These are phyloP conservation scores for Bos taurus DNA, from an alignment of 2,113 vertebrate genomes.

Conservation along the genomic window DNA sequence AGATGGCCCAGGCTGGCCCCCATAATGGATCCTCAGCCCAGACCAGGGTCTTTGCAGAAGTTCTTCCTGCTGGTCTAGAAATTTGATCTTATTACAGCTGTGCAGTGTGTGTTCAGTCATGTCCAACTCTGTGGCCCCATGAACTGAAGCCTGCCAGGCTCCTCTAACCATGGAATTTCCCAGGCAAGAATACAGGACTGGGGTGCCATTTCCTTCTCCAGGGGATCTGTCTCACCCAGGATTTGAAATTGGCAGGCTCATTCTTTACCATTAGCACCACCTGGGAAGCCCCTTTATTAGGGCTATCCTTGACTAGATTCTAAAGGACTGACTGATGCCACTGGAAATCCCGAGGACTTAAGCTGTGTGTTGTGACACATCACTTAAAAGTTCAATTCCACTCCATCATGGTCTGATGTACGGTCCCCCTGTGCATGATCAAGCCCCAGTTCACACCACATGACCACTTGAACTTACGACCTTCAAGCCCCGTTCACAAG, in stretches of 20 bases:
- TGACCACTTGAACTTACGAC: background rate
- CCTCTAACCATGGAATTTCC: background rate
- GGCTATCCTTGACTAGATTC: background rate
- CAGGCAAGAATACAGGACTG: background rate
- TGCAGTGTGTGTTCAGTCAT: background rate
- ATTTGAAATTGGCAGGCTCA: background rate
- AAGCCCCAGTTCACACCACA: background rate
- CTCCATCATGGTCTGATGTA: rapidly evolving
- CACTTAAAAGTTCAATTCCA: background rate
- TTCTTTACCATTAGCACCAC: background rate
- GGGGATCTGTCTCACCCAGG: background rate
- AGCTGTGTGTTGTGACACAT: background rate
- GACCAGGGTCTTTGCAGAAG: background rate
- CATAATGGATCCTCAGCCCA: background rate
- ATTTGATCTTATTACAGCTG: background rate
- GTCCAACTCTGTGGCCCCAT: background rate
- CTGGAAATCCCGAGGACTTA: background rate
- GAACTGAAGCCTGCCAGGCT: background rate
- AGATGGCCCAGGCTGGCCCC: background rate
- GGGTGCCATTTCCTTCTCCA: background rate
- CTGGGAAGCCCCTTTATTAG: background rate
- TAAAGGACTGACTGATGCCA: background rate
- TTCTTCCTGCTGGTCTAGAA: background rate
- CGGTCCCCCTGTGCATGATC: background rate
- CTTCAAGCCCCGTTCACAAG: background rate